Evolutionary conservation across 2,797 vertebrate genomes (phyloP).

Genomic region (Basileuterus tristriatus): DNA sequence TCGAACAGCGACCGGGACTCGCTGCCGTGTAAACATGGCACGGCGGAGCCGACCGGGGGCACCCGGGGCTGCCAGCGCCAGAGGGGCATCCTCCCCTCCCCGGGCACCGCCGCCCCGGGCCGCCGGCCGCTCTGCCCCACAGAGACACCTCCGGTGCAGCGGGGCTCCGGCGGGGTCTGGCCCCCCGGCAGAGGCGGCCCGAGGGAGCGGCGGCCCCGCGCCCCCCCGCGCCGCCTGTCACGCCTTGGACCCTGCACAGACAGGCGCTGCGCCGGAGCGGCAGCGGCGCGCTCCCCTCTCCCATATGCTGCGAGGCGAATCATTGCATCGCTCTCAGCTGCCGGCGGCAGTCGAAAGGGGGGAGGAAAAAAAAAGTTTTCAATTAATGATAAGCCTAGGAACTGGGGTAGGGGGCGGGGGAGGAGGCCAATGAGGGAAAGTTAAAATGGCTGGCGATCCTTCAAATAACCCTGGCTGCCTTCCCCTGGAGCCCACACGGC

Average conservation of each 20-base stretch:
- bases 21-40: slow-evolving; percentile 31
- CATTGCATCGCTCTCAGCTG: not conserved
- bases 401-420: not conserved
- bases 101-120: not conserved
- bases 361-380: slow-evolving; percentile 41
- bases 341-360: slow-evolving; percentile 1
- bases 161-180: not conserved
- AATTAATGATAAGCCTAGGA: slow-evolving; percentile 49
- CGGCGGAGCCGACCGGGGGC: not conserved
- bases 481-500: not conserved
- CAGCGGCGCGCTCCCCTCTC: slow-evolving; percentile 7
- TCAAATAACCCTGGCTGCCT: slow-evolving; percentile 12
- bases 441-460: slow-evolving; percentile 66
- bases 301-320: slow-evolving; percentile 52
- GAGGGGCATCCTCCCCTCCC: not conserved
- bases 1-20: slow-evolving; percentile 9
- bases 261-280: not conserved
- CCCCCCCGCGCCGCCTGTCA: not conserved
- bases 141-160: not conserved
- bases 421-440: slow-evolving; percentile 38
- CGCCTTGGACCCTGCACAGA: not conserved
- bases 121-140: not conserved
- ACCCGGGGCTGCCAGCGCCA: not conserved
- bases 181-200: not conserved
- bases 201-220: not conserved